These are phyloP conservation scores for Drosophila equinoxialis DNA, from an alignment of 1,140 invertebrate genomes.

Conservation along the genomic window DNA sequence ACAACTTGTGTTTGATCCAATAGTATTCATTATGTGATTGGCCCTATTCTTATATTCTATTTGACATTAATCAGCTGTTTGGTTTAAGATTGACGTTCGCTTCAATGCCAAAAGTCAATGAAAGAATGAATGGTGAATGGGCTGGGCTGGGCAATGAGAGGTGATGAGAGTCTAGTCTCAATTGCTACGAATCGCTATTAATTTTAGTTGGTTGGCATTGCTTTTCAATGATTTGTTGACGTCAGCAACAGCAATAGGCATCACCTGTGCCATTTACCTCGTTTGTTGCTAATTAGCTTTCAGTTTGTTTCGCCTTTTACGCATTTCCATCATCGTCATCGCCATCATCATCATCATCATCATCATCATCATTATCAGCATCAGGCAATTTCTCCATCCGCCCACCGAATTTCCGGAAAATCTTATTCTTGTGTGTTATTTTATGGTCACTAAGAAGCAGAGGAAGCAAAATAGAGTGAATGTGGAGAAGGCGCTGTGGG, in stretches of 20 bases:
- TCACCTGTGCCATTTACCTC: conserved; percentile 38
- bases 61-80: conserved; percentile 58
- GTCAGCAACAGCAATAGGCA: conserved; percentile 36
- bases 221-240: conserved; percentile 33
- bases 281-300: conserved; percentile 59
- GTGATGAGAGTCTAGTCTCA: neutral
- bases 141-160: neutral
- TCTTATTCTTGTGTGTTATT: conserved; percentile 6
- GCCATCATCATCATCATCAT: too few species aligned
- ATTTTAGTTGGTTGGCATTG: conserved; percentile 29
- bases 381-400: conserved; percentile 18
- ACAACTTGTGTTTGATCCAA: too few species aligned
- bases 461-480: neutral
- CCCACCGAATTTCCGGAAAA: conserved; percentile 48
- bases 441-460: neutral
- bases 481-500: neutral
- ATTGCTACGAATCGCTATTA: conserved; percentile 30
- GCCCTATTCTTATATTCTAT: neutral
- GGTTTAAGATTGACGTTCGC: conserved; percentile 17
- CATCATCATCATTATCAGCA: too few species aligned
- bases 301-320: conserved; percentile 40
- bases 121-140: neutral
- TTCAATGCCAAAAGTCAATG: neutral
- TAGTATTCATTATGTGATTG: too few species aligned
- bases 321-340: conserved; percentile 36